phyloP scores from a whole-genome alignment of 2,888 invertebrate species.

The Napeogenes inachia region DNA sequence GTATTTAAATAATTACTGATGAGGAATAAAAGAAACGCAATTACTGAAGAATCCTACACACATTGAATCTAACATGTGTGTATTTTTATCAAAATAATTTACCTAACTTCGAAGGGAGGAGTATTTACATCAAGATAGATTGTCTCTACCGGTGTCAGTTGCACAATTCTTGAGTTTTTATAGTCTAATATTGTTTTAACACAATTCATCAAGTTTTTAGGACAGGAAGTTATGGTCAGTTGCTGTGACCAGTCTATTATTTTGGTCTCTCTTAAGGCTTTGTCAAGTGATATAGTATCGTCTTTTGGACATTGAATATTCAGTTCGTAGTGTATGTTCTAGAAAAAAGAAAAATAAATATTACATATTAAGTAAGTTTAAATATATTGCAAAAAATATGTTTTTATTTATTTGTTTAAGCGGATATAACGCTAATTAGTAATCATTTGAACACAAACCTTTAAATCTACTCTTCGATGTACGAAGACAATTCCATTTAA shows the following conservation, averaged over 20 bases:
- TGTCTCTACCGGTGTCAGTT: slow-evolving; percentile 27
- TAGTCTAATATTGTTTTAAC: slow-evolving; percentile 32
- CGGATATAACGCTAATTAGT: too few species aligned
- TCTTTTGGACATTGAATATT: slow-evolving; percentile 44
- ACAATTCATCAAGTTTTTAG: slow-evolving; percentile 36
- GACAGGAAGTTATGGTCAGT: slow-evolving; percentile 38
- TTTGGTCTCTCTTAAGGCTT: slow-evolving; percentile 44
- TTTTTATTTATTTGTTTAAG: too few species aligned
- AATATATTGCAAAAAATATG: too few species aligned
- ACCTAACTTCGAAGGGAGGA: slow-evolving; percentile 33
- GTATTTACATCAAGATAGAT: slow-evolving; percentile 38
- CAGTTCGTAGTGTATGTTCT: slow-evolving; percentile 45
- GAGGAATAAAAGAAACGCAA: too few species aligned
- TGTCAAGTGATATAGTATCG: slow-evolving; percentile 41
- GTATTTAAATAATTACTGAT: too few species aligned
- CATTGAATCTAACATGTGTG: too few species aligned
- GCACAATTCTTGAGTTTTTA: slow-evolving; percentile 30
- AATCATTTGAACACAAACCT: too few species aligned
- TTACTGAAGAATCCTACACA: too few species aligned
- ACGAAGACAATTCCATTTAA: too few species aligned
- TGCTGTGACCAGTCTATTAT: slow-evolving; percentile 45
- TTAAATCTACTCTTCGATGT: too few species aligned
- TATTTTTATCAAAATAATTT: not conserved
- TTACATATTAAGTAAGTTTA: too few species aligned
- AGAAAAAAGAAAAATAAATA: slow-evolving; percentile 18